phyloP scores from a whole-genome alignment of 2,113 vertebrate species.

The Gymnobelideus leadbeateri region DNA sequence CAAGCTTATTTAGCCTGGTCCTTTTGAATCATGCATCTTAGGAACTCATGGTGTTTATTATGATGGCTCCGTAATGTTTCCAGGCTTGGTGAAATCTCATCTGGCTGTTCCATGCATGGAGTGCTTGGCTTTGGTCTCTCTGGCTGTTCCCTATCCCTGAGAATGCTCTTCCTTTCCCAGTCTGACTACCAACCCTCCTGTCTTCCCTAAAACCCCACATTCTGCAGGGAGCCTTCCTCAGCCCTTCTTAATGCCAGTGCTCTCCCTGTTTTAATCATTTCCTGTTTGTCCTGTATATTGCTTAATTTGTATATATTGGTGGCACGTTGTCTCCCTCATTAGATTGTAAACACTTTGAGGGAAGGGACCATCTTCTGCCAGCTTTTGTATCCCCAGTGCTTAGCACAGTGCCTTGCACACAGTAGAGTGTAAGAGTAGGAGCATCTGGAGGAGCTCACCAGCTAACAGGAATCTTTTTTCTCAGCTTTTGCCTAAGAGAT shows the following conservation, averaged over 20 bases:
- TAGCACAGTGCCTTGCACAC: not conserved
- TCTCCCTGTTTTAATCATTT: not conserved
- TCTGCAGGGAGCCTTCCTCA: not conserved
- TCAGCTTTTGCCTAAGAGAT: not conserved
- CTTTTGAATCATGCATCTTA: not conserved
- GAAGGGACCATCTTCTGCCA: not conserved
- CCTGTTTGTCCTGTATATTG: not conserved
- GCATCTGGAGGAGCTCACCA: not conserved
- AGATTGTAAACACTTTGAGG: constrained; percentile 2
- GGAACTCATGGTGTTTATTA: not conserved
- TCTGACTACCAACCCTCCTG: too few species aligned
- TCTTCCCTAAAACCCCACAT: not conserved
- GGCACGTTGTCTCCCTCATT: not conserved
- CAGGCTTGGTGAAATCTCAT: not conserved
- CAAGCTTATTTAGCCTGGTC: not conserved
- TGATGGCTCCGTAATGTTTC: not conserved
- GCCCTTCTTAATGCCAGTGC: not conserved
- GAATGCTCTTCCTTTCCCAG: not conserved
- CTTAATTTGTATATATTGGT: not conserved
- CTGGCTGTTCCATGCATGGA: not conserved
- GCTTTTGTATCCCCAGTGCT: not conserved
- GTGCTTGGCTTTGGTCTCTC: not conserved
- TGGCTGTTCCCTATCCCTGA: not conserved
- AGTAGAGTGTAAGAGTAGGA: not conserved
- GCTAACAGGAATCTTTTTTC: not conserved